Evolutionary conservation across 2,888 invertebrate genomes (phyloP).

Genomic region (Arge pagana): DNA sequence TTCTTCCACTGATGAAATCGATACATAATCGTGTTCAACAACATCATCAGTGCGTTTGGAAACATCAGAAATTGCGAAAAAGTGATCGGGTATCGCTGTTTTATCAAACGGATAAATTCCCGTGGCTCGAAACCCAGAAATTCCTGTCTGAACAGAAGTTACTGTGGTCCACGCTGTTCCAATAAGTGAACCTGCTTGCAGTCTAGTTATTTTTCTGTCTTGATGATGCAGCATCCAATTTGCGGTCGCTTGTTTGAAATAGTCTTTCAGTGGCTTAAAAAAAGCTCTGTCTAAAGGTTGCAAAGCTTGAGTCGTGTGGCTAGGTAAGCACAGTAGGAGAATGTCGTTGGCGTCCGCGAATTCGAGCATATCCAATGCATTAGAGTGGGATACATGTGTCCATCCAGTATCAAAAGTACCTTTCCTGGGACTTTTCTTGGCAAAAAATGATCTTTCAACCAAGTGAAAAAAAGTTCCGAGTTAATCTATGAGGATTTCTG

Average conservation of each 20-base stretch:
- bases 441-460: constrained; percentile 40
- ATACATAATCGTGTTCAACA: neutral
- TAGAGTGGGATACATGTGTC: constrained; percentile 40
- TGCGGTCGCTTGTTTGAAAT: constrained; percentile 30
- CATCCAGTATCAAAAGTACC: constrained; percentile 42
- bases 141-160: constrained; percentile 7
- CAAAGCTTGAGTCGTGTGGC: constrained; percentile 40
- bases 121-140: constrained; percentile 5
- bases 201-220: constrained; percentile 26
- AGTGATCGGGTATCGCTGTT: constrained; percentile 8
- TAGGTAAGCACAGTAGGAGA: constrained; percentile 40
- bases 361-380: constrained; percentile 31
- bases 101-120: constrained; percentile 7
- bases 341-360: constrained; percentile 38
- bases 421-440: constrained; percentile 41
- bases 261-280: constrained; percentile 41
- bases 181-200: constrained; percentile 2
- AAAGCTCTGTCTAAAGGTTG: constrained; percentile 39
- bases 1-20: neutral
- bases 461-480: constrained; percentile 35
- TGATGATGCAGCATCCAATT: constrained; percentile 29
- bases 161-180: constrained; percentile 2
- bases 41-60: constrained; percentile 8
- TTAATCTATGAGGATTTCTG: constrained; percentile 41
- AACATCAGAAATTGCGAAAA: constrained; percentile 8